Evolutionary conservation across 2,888 invertebrate species (phyloP), one percentile per base, ranked within the genome.

Genomic region (Drosophila pseudotakahashii): DNA sequence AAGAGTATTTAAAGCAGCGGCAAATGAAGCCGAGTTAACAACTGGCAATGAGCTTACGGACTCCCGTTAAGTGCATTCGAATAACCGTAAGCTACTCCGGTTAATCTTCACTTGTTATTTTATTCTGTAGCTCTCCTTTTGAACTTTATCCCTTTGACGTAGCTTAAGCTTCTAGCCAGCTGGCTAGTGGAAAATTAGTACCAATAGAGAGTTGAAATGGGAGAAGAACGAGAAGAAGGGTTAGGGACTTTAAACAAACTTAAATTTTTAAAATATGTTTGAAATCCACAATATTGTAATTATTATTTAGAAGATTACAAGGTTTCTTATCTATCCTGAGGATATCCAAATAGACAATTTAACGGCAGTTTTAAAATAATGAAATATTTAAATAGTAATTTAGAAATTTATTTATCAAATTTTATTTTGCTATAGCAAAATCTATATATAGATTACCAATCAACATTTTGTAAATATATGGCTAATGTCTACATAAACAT

Each of bases 21-120:
- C 64, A 68, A 78, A 64, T 64, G 67, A 64, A 64, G 67, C 67
- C 64, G 52, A 58, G 77, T 79, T 73, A 79, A 54, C 61, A 70
- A 52, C 67, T 77, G 59, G 66, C 79, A 64, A 63, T 51, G 45
- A 66, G 80, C 57, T 45, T 45, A 34, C 11, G 52, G 23, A n/a
- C n/a, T 19, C 14, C 32, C 34, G 44, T 47, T 70, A 66, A 85
- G 53, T 79, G 82, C 76, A 73, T 81, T 76, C 78, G 68, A 76
- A 78, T 76, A 74, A 67, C 66, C 51, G 62, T 73, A 80, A 81
- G 73, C 69, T 68, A 61, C 52, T 73, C 36, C 52, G 19, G 58
- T 47, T 75, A 75, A 86, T 77, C 69, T 47, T 54, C 54, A 59
- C 41, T 51, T 7, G 26, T 26, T 58, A 41, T 53, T 54, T 50